These are phyloP conservation scores for Artibeus lituratus DNA, from an alignment of 2,797 vertebrate species.

Conservation along the genomic window DNA sequence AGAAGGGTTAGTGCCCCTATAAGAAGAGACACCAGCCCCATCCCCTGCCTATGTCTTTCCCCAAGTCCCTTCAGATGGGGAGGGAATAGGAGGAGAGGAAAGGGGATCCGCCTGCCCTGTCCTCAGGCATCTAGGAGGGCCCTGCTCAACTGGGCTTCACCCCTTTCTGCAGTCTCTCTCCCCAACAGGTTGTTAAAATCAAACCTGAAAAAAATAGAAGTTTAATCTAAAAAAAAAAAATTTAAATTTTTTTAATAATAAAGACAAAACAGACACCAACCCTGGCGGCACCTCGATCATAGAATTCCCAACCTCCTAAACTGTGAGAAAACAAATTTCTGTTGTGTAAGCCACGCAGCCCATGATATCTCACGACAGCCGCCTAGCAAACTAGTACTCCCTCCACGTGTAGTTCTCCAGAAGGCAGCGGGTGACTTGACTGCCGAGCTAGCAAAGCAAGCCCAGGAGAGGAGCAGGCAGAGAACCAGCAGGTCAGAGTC, in stretches of 20 bases:
- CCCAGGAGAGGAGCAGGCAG: not conserved
- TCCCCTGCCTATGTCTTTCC: not conserved
- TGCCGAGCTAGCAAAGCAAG: not conserved
- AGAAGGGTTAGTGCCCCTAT: not conserved
- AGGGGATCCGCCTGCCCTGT: conserved; percentile 47
- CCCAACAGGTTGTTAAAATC: conserved; percentile 79
- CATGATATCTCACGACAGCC: not conserved
- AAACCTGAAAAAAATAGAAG: conserved; percentile 80
- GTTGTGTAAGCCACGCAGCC: not conserved
- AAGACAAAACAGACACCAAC: not conserved
- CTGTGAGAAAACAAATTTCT: not conserved
- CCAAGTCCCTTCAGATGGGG: not conserved
- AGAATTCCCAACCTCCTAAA: not conserved
- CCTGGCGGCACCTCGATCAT: not conserved
- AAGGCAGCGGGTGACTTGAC: not conserved
- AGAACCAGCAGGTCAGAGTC: not conserved
- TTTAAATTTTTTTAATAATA: not conserved
- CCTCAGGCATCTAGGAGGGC: conserved; percentile 64
- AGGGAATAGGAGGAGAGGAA: conserved; percentile 33
- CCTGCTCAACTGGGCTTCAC: conserved; percentile 52
- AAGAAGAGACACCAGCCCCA: not conserved
- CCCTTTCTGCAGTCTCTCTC: conserved; percentile 59
- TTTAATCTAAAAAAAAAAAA: conserved; percentile 74
- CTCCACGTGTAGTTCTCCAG: not conserved
- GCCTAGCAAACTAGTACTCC: not conserved